Evolutionary conservation across 53 echinoderm and acorn worm genomes (phyloP), one percentile per base, ranked within the genome.

Genomic region (Mesocentrotus franciscanus): DNA sequence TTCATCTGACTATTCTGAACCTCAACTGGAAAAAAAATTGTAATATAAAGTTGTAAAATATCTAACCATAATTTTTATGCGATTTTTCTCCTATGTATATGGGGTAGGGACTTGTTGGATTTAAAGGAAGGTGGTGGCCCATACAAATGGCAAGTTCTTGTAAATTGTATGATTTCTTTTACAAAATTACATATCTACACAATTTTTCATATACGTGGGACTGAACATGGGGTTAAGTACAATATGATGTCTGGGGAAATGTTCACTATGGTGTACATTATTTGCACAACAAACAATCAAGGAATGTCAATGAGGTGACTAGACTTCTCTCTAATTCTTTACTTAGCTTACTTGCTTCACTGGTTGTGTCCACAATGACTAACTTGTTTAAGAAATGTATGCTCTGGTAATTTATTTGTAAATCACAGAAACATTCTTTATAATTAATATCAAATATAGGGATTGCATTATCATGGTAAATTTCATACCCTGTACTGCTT

Each of bases 231-330:
- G 14, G 9, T 79, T 35, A 36, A 18, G 20, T 64, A 17, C 8
- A 9, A 87, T n/a, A 27, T 10, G 66, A 58, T 87, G n/a, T n/a
- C 26, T 56, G 10, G n/a, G 27, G 58, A 27, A 9, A 85, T 85
- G 20, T 85, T 85, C 49, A 55, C 24, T 20, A 55, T 87, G 57
- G 58, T 56, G 29, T 87, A n/a, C n/a, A n/a, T n/a, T n/a, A 57
- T 87, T 87, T 87, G 58, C 58, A 59, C 12, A 58, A 58, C 87
- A 87, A 87, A 87, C 87, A 87, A 55, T 56, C 9, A 58, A 58
- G 87, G 87, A 87, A 87, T 87, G 56, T 58, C 34, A 87, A 9
- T 57, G 11, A 26, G 87, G 58, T n/a, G 87, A 87, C 57, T 17
- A 29, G 12, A 87, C n/a, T 27, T 57, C 57, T 24, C n/a, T 6